Conservation (phyloP, 2,113 vertebrate genomes). For the Takifugu flavidus region DNA sequence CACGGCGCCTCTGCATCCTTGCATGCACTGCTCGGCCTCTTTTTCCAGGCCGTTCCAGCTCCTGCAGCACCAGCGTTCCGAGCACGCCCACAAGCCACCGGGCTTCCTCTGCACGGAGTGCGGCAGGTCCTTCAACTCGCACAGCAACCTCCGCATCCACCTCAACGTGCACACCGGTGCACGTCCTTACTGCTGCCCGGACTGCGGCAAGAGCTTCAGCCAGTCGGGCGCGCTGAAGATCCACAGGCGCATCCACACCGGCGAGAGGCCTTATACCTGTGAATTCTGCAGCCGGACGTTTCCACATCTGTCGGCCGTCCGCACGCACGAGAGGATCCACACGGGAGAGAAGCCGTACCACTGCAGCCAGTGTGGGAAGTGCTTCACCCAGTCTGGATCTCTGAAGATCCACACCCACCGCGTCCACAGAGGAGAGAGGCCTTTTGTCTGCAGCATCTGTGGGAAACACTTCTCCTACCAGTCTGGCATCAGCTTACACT, state of each 20-base stretch:
- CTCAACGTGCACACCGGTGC: constrained; percentile 79
- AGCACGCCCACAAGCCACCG: constrained; percentile 62
- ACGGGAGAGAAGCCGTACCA: constrained; percentile 80
- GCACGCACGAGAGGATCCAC: constrained; percentile 78
- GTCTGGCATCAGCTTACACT: constrained; percentile 77
- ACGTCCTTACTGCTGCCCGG: constrained; percentile 77
- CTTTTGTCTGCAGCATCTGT: constrained; percentile 75
- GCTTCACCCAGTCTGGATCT: constrained; percentile 80
- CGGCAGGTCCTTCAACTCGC: constrained; percentile 77
- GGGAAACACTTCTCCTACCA: constrained; percentile 79
- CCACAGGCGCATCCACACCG: constrained; percentile 78
- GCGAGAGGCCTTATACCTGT: constrained; percentile 69
- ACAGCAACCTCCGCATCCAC: constrained; percentile 81
- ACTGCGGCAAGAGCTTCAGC: constrained; percentile 80
- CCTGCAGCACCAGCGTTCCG: constrained; percentile 76
- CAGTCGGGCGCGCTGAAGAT: constrained; percentile 80
- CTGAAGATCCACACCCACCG: constrained; percentile 73
- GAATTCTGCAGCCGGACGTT: constrained; percentile 72
- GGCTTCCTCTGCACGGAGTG: constrained; percentile 78
- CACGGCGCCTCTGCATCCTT: constrained; percentile 52
- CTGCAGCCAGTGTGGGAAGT: constrained; percentile 81
- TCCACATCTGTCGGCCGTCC: constrained; percentile 75
- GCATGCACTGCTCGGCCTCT: constrained; percentile 75
- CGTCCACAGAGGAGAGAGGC: constrained; percentile 75
- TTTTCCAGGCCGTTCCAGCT: constrained; percentile 75